A percentile compares a stretch with the other conserved stretches of the same genome.
phyloP scores from a whole-genome alignment of 2,888 invertebrate species.

The Crioceris asparagi region DNA sequence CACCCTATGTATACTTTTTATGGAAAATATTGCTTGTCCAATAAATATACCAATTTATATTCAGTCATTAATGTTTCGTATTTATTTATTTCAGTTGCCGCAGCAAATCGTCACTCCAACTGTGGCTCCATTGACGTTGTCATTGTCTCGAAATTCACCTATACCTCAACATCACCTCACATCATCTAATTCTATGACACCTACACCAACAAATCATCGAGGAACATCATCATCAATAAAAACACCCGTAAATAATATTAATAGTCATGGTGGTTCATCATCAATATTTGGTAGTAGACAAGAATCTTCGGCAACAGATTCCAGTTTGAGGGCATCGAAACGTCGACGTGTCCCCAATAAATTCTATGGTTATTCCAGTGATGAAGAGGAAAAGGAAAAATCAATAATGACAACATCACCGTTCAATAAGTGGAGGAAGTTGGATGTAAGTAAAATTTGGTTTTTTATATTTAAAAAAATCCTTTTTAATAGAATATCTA shows the following conservation, averaged over 20 bases:
- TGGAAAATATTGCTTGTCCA: too few species aligned
- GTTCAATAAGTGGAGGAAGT: conserved; percentile 63
- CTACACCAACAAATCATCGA: neutral
- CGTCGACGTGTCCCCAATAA: conserved; percentile 72
- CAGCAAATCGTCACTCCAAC: conserved; percentile 14
- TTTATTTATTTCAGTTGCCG: conserved; percentile 1
- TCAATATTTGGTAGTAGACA: neutral
- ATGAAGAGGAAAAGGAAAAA: conserved; percentile 60
- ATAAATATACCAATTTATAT: too few species aligned
- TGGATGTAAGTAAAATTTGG: conserved; percentile 37
- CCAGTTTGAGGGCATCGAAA: conserved; percentile 61
- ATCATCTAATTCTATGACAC: conserved; percentile 12
- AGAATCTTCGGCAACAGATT: conserved; percentile 35
- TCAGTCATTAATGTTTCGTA: too few species aligned
- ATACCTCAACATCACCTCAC: conserved; percentile 13
- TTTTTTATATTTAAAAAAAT: too few species aligned
- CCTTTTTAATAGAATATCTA: too few species aligned
- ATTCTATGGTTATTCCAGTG: conserved; percentile 81
- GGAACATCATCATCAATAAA: too few species aligned
- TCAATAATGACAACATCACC: too few species aligned
- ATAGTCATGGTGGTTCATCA: neutral
- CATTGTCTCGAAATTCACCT: conserved; percentile 29
- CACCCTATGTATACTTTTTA: too few species aligned
- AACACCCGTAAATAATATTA: too few species aligned
- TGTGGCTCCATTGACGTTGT: conserved; percentile 30